These are phyloP conservation scores for Pseudomyrmex cubaensis DNA, from an alignment of 1,140 invertebrate species.

Conservation along the genomic window DNA sequence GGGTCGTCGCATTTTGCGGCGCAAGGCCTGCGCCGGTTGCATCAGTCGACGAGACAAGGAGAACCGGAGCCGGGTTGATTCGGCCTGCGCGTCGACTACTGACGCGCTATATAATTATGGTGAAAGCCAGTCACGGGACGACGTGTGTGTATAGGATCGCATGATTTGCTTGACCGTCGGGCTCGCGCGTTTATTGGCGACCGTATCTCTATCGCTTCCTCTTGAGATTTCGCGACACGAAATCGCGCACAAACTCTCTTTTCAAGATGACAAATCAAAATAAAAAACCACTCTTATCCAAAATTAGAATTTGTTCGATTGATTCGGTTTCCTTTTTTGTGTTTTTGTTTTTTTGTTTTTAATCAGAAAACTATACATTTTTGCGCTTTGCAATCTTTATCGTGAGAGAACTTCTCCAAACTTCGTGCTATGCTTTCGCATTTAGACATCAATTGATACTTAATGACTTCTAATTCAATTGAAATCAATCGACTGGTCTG, in stretches of 20 bases:
- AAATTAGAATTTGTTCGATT: no score
- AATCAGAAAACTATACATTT: no score
- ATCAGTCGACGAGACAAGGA: conserved; percentile 66
- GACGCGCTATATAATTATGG: conserved; percentile 78
- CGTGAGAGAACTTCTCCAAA: conserved; percentile 6
- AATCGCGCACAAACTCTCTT: no score
- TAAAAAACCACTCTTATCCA: no score
- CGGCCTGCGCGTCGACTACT: conserved; percentile 28
- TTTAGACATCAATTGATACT: conserved; percentile 40
- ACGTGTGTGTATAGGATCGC: conserved; percentile 37
- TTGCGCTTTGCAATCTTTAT: neutral
- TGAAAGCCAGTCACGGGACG: conserved; percentile 75
- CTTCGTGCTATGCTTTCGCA: conserved; percentile 34
- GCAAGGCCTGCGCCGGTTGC: conserved; percentile 75
- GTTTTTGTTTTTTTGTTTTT: no score
- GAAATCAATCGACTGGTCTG: conserved; percentile 45
- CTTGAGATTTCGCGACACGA: neutral
- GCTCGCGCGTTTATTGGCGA: conserved; percentile 36
- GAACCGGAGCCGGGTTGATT: conserved; percentile 43
- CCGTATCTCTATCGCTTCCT: conserved; percentile 20
- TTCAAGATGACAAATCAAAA: no score
- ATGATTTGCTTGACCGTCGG: conserved; percentile 49
- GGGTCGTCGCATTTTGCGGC: conserved; percentile 72
- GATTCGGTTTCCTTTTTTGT: no score
- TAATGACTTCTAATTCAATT: conserved; percentile 39